Evolutionary conservation across 2,888 invertebrate genomes (phyloP), one percentile per base, ranked within the genome.

Genomic region (Amphipyra berbera): DNA sequence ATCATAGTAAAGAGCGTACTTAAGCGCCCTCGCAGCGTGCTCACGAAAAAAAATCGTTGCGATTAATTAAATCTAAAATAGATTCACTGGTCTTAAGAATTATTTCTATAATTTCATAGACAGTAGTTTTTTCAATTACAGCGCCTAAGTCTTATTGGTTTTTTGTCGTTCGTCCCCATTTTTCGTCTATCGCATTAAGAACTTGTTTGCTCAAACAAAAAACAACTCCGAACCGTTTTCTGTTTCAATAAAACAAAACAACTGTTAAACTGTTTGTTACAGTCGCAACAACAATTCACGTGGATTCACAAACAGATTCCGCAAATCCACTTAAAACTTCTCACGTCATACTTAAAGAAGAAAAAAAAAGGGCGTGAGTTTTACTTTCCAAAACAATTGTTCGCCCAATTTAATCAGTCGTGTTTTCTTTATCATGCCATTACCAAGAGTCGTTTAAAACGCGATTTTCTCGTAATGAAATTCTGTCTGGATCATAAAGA

Each of bases 391-490:
- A 44, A 66, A 66, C 54, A 67, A 79, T 65, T 69, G 48, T 33
- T 68, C 47, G 64, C 70, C 65, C 65, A 73, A 80, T 79, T 75
- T 70, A 68, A 73, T 66, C 68, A 75, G 76, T 73, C 66, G 61
- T 79, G 69, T 77, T 79, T 68, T 74, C 74, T 76, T 76, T 80
- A 81, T 71, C 63, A 61, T 68, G 48, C 76, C 48, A 71, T 81
- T 78, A 78, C 69, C 46, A 48, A 68, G 78, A 75, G 72, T 78
- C 82, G 73, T 86, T 83, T 83, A 78, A 82, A 82, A 80, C 58
- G 73, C 78, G 81, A 86, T 84, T 82, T 82, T 79, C 77, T 72
- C 73, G 58, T 85, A 88, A 89, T 89, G 85, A 88, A 88, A 88
- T 88, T 88, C 87, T 78, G 76, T 82, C 82, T 78, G 78, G 78